Conservation (phyloP, 1,140 invertebrate genomes). For the Babylonia areolata region DNA sequence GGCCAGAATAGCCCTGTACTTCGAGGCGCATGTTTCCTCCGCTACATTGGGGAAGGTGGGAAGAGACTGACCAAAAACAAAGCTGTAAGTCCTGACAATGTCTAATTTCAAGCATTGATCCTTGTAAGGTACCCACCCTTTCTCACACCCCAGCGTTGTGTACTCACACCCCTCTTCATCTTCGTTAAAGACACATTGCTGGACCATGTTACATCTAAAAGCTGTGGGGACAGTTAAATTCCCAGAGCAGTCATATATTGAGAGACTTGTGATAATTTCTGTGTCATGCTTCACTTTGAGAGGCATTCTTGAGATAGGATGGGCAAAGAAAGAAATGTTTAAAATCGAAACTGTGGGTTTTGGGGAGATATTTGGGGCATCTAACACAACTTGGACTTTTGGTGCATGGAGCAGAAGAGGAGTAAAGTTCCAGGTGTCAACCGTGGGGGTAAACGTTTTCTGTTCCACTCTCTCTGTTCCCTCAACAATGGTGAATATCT, state of each 20-base stretch:
- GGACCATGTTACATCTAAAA: slow-evolving; percentile 16
- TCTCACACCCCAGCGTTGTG: background rate
- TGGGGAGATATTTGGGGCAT: background rate
- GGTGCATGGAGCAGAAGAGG: background rate
- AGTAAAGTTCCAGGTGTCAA: background rate
- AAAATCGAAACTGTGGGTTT: too few species aligned
- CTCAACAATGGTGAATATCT: background rate
- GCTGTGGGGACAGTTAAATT: background rate
- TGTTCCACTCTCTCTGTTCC: background rate
- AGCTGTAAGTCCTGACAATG: too few species aligned
- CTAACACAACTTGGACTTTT: background rate
- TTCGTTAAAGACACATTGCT: slow-evolving; percentile 6
- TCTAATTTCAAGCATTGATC: background rate
- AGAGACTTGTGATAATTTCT: background rate
- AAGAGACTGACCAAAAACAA: too few species aligned
- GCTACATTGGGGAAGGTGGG: background rate
- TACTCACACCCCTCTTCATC: slow-evolving; percentile 12
- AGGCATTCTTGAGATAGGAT: background rate
- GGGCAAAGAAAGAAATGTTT: background rate
- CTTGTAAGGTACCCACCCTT: background rate
- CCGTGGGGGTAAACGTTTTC: background rate
- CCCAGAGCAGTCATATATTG: slow-evolving; percentile 10
- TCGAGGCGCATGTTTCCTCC: background rate
- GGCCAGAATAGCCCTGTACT: background rate
- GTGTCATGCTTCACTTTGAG: background rate